Percentiles rank a stretch among this genome's conserved stretches.
These are phyloP conservation scores for Pteropus alecto DNA, from an alignment of 2,113 vertebrate genomes.

Conservation along the genomic window DNA sequence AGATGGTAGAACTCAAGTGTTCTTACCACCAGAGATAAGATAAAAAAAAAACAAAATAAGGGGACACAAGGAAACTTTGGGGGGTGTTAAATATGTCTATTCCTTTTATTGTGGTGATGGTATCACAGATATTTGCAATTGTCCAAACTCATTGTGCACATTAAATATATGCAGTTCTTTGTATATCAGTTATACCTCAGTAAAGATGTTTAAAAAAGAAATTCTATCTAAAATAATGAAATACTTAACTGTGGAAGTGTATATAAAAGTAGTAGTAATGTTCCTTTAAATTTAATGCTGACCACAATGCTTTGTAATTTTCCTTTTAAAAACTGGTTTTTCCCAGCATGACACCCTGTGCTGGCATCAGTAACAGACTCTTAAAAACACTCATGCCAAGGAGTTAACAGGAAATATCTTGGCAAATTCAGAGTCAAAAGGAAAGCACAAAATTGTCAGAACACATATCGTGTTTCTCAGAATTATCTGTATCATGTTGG, in stretches of 20 bases:
- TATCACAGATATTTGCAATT: neutral
- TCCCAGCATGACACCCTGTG: slow-evolving; percentile 60
- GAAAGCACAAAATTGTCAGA: slow-evolving; percentile 78
- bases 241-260: neutral
- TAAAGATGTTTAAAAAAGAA: neutral
- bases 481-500: slow-evolving; percentile 81
- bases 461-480: slow-evolving; percentile 72
- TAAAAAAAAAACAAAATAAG: neutral
- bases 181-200: neutral
- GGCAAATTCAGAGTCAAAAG: slow-evolving; percentile 76
- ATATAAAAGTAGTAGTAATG: neutral
- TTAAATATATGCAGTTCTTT: neutral
- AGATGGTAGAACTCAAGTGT: neutral
- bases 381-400: slow-evolving; percentile 59
- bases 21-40: neutral
- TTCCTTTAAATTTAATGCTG: slow-evolving; percentile 73
- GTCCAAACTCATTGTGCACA: neutral
- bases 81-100: neutral
- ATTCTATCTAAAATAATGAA: slow-evolving; percentile 1
- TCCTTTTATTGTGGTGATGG: neutral
- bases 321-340: slow-evolving; percentile 59
- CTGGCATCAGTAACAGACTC: slow-evolving; percentile 57
- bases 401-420: slow-evolving; percentile 80
- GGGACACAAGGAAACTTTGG: neutral
- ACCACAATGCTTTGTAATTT: slow-evolving; percentile 67